phyloP scores from a whole-genome alignment of 2,113 vertebrate species.

The Lanius ludovicianus region DNA sequence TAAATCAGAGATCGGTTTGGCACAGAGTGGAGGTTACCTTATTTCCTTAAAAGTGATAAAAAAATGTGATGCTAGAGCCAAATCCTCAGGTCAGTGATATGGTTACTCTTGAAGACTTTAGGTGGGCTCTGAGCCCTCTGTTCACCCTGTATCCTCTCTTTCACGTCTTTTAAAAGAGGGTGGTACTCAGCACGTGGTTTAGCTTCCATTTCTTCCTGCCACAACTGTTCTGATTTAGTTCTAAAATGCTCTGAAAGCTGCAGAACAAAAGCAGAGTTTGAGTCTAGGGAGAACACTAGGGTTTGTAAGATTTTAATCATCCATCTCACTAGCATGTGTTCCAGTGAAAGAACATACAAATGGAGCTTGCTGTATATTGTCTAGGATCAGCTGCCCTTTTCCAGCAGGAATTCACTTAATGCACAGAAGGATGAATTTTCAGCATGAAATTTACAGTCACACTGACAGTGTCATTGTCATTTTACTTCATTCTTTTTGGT shows the following conservation, averaged over 20 bases:
- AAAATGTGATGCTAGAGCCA: not conserved
- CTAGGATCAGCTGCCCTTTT: conserved; percentile 47
- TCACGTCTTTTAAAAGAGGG: not conserved
- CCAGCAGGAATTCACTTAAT: conserved; percentile 10
- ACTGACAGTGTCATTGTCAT: conserved; percentile 36
- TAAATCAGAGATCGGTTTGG: accelerated
- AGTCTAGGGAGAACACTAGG: not conserved
- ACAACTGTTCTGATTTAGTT: not conserved
- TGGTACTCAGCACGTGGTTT: accelerated
- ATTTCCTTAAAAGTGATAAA: not conserved
- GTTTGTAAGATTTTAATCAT: conserved; percentile 45
- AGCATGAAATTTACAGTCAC: conserved; percentile 18
- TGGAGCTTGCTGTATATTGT: conserved; percentile 25
- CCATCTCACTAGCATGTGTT: conserved; percentile 6
- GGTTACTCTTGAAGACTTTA: not conserved
- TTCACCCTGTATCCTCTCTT: not conserved
- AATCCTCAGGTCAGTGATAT: not conserved
- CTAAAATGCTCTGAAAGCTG: not conserved
- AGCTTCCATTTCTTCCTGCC: not conserved
- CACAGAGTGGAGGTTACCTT: not conserved
- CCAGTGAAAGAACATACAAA: conserved; percentile 15
- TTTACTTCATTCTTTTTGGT: conserved; percentile 32
- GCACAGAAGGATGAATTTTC: conserved; percentile 39
- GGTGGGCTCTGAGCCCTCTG: not conserved
- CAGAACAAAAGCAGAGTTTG: not conserved